phyloP scores from a whole-genome alignment of 1,140 invertebrate genomes.

The Temnothorax nylanderi region DNA sequence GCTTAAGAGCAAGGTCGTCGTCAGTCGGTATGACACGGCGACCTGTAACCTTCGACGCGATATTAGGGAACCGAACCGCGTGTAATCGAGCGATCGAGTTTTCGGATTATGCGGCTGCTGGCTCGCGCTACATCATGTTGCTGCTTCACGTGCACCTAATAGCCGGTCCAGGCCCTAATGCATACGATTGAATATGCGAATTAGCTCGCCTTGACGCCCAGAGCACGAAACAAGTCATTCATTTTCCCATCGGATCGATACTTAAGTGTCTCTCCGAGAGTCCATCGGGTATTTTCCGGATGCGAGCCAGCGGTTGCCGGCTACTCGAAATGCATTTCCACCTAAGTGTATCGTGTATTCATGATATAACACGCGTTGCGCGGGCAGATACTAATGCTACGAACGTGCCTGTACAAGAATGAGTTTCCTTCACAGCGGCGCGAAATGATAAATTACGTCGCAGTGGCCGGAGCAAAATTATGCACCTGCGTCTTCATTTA shows the following conservation, averaged over 20 bases:
- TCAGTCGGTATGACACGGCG: background rate
- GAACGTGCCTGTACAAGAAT: conserved; percentile 5
- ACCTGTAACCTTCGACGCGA: conserved; percentile 29
- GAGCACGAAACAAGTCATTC: conserved; percentile 53
- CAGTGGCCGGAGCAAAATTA: background rate
- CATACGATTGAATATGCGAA: conserved; percentile 61
- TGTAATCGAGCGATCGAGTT: conserved; percentile 35
- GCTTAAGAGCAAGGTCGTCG: conserved; percentile 21
- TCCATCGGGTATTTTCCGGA: conserved; percentile 25
- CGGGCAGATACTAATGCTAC: background rate
- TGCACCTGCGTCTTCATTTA: background rate
- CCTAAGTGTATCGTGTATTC: conserved; percentile 45
- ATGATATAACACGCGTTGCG: background rate
- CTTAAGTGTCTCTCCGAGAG: conserved; percentile 26
- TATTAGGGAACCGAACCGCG: conserved; percentile 27
- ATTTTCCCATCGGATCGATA: conserved; percentile 40
- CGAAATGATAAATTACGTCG: background rate
- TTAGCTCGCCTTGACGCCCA: conserved; percentile 46
- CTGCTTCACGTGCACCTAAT: conserved; percentile 47
- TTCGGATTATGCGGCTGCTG: conserved; percentile 24
- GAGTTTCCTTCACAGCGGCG: background rate
- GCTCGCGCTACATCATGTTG: background rate
- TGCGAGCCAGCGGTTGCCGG: conserved; percentile 1
- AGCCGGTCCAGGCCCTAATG: conserved; percentile 19
- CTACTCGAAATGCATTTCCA: conserved; percentile 29